Evolutionary conservation across 1,140 invertebrate species (phyloP).

Genomic region (Aphis gossypii): DNA sequence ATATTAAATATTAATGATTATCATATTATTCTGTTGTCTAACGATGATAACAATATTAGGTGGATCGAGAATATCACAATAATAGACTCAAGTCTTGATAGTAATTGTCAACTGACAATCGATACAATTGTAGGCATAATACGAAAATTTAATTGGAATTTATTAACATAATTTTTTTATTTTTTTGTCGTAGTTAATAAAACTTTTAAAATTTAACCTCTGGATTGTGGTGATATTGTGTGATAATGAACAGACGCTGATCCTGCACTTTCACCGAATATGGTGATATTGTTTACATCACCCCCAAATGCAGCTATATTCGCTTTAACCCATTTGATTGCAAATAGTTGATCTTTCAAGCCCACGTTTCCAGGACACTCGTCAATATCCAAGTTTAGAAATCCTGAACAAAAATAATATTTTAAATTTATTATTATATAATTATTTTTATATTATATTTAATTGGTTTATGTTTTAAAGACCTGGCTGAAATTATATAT

Average conservation of each 20-base stretch:
- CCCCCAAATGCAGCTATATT: conserved; percentile 80
- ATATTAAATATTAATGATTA: neutral
- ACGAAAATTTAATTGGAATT: too few species aligned
- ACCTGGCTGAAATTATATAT: too few species aligned
- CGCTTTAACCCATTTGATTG: conserved; percentile 75
- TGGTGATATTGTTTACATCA: conserved; percentile 74
- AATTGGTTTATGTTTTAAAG: too few species aligned
- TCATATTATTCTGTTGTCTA: too few species aligned
- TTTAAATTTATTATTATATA: neutral
- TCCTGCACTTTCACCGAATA: conserved; percentile 76
- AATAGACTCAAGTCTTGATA: too few species aligned
- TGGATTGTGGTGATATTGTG: conserved; percentile 68
- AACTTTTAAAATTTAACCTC: conserved; percentile 66
- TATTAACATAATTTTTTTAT: too few species aligned
- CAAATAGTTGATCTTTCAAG: conserved; percentile 77
- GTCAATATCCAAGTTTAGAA: conserved; percentile 71
- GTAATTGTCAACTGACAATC: too few species aligned
- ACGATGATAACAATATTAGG: too few species aligned
- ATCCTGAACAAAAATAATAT: conserved; percentile 42
- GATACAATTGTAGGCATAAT: too few species aligned
- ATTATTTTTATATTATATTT: too few species aligned
- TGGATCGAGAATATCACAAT: too few species aligned
- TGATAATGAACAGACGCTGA: conserved; percentile 72
- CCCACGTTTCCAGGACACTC: conserved; percentile 76
- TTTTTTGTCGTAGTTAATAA: neutral